Evolutionary conservation across 2,888 invertebrate genomes (phyloP).

Genomic region (Chymomyza amoena): DNA sequence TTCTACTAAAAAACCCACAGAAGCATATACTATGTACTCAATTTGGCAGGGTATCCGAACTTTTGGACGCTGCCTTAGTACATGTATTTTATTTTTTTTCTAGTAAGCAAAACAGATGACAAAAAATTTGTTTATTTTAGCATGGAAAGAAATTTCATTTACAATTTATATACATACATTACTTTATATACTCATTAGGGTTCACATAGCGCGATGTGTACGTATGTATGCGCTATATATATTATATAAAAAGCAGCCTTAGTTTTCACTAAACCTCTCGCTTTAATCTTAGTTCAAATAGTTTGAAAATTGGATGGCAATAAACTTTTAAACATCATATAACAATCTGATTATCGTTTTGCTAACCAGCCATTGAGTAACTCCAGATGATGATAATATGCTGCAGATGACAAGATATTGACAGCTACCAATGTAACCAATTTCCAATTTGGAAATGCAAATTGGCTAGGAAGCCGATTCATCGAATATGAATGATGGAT

Average conservation of each 20-base stretch:
- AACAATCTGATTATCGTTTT: background rate
- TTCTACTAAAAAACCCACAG: too few species aligned
- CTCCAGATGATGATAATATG: background rate
- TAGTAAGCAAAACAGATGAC: too few species aligned
- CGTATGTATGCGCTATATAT: too few species aligned
- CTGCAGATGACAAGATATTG: background rate
- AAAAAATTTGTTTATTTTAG: background rate
- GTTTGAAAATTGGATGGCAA: too few species aligned
- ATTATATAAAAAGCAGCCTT: too few species aligned
- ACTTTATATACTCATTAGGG: background rate
- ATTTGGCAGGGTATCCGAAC: too few species aligned
- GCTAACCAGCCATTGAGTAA: background rate
- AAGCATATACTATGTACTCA: too few species aligned
- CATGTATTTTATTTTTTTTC: too few species aligned
- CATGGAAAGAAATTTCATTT: conserved; percentile 1
- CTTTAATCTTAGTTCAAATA: too few species aligned
- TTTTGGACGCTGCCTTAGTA: too few species aligned
- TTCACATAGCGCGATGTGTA: background rate
- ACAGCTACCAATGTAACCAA: conserved; percentile 32
- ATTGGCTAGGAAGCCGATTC: conserved; percentile 25
- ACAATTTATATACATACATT: background rate
- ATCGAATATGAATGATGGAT: conserved; percentile 1
- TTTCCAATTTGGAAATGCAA: conserved; percentile 64
- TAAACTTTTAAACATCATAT: too few species aligned
- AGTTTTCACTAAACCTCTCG: too few species aligned